Base-by-base conservation (phyloP, 2,113 vertebrate genomes). In the Plecturocebus donacophilus region DNA sequence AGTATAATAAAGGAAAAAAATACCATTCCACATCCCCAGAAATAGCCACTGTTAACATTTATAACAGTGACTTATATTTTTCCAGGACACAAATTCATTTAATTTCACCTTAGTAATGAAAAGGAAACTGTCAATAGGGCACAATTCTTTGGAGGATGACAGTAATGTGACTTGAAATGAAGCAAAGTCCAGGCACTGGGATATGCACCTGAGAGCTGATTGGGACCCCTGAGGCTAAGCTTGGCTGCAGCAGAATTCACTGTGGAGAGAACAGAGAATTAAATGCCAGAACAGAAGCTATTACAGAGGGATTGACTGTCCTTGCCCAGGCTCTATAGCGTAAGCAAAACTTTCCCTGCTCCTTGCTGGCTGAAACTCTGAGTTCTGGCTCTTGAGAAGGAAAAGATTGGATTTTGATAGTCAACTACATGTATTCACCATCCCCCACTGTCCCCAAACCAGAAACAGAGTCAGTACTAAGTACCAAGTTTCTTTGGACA, bases 81-180 rank as follows among this genome's bases (percentile, higher is more conserved):
- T 94, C 9, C 10, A 92, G 84, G 84, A 54, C 76, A 77, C 45
- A 90, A 35, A 92, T 87, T 93, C 14, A 87, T 82, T 96, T 95
- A 83, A 91, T 96, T 96, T 97, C 58, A 95, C 38, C 61, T 88
- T 87, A 61, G 56, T 90, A 87, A 98, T 56, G 38, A 76, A 95
- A 92, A 91, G 32, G 68, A 92, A 97, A 86, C 54, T 85, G 79
- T 80, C 42, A 79, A 38, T 45, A 80, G 14, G 38, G 64, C 79
- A 95, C 14, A 83, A 14, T 87, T 92, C 80, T 95, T 87, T 83
- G 23, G 76, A 58, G 40, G n/a, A 68, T 83, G 35, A 89, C 47
- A 76, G 70, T 75, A 76, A 80, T 64, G 38, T 80, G 47, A 87
- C 38, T 90, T 93, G 84, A 94, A 95, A 90, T 80, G 76, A 95